Conservation (phyloP, 2,113 vertebrate genomes). For the Helogale parvula region DNA sequence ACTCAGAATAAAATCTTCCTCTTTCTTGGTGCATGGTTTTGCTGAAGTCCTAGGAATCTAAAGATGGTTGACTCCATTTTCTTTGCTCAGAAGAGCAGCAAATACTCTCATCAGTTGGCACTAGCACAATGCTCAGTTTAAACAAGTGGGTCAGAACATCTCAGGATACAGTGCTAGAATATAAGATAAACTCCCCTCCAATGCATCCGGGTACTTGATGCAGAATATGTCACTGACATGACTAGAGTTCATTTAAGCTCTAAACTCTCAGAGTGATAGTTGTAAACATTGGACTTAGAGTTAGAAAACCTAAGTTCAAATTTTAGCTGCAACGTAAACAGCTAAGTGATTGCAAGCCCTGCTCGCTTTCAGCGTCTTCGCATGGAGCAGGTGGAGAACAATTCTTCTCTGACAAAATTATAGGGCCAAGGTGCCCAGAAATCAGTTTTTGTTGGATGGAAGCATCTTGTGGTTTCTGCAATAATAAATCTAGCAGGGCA, state of each 20-base stretch:
- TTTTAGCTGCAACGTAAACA: background rate
- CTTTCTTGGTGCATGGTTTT: background rate
- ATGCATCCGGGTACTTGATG: background rate
- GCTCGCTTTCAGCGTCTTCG: background rate
- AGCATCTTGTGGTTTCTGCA: background rate
- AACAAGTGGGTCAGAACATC: background rate
- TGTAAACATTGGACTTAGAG: background rate
- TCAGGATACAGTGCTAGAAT: background rate
- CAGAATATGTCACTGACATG: background rate
- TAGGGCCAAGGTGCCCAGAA: background rate
- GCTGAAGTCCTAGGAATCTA: background rate
- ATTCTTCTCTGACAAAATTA: background rate
- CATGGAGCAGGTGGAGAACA: background rate
- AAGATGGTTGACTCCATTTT: background rate
- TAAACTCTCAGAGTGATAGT: background rate
- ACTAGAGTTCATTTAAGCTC: background rate
- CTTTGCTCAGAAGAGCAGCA: constrained; percentile 1
- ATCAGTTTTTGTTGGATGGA: background rate
- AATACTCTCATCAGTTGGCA: background rate
- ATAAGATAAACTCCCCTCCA: background rate
- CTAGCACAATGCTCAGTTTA: background rate
- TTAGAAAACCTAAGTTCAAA: background rate
- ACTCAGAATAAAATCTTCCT: constrained; percentile 37
- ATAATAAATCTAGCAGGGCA: background rate
- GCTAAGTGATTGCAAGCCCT: background rate